These are phyloP conservation scores for Holotrichia oblita DNA, from an alignment of 1,140 invertebrate species.

Conservation along the genomic window DNA sequence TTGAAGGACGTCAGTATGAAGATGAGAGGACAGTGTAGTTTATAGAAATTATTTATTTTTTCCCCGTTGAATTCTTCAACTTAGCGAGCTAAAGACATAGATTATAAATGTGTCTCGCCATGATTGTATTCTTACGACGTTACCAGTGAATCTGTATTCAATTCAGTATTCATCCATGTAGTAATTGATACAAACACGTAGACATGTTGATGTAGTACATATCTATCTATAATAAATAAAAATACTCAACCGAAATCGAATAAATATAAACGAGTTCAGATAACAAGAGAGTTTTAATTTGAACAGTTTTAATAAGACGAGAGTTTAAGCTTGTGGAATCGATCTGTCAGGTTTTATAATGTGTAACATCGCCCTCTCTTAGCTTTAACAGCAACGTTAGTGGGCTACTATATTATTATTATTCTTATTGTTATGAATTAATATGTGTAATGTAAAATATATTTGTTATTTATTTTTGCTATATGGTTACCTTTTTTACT, in stretches of 20 bases:
- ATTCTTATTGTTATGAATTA: slow-evolving; percentile 27
- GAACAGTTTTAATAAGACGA: not conserved
- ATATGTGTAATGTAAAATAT: slow-evolving; percentile 32
- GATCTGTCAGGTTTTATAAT: not conserved
- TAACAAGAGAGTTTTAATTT: not conserved
- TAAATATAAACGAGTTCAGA: not conserved
- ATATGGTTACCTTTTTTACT: slow-evolving; percentile 31
- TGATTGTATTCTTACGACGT: slow-evolving; percentile 6
- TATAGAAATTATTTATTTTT: slow-evolving; percentile 36
- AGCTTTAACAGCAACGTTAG: not conserved
- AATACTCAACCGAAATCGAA: slow-evolving; percentile 24
- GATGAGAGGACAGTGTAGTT: slow-evolving; percentile 23
- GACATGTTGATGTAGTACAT: not conserved
- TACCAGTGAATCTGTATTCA: slow-evolving; percentile 35
- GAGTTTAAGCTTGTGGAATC: not conserved
- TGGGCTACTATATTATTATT: not conserved
- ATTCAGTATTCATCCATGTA: slow-evolving; percentile 22
- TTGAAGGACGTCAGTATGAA: not conserved
- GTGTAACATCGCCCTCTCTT: not conserved
- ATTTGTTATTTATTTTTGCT: slow-evolving; percentile 37
- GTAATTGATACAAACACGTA: not conserved
- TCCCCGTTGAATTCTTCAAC: not conserved
- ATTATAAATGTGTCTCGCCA: not conserved
- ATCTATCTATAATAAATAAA: not conserved
- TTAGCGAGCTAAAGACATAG: not conserved